These are phyloP conservation scores for Callaeas wilsoni DNA, from an alignment of 2,113 vertebrate genomes.

Conservation along the genomic window DNA sequence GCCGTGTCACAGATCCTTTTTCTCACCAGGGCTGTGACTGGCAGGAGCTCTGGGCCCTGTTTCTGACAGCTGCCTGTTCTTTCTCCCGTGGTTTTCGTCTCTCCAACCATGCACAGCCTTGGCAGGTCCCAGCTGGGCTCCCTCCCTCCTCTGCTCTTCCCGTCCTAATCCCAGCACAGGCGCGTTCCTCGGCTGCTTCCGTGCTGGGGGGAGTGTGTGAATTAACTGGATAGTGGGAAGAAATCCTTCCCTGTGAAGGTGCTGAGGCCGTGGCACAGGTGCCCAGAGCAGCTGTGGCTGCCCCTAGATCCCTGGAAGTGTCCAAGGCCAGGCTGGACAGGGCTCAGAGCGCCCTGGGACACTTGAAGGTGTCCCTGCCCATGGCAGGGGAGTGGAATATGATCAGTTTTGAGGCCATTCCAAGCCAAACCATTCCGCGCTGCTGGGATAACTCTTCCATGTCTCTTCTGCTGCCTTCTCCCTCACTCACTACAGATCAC, in stretches of 20 bases:
- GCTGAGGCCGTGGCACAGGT: background rate
- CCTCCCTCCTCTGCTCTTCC: background rate
- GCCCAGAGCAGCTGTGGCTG: background rate
- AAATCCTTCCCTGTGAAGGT: background rate
- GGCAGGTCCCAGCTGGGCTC: background rate
- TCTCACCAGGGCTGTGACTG: background rate
- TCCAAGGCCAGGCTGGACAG: accelerated
- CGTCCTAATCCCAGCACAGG: background rate
- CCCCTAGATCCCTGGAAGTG: background rate
- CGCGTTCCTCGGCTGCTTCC: background rate
- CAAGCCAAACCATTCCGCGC: background rate
- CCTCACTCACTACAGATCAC: background rate
- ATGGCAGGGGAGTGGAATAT: background rate
- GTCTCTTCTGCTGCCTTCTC: background rate
- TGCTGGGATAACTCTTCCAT: background rate
- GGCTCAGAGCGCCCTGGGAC: background rate
- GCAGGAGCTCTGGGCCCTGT: background rate
- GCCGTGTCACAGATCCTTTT: background rate
- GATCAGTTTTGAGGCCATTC: background rate
- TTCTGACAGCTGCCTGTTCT: background rate
- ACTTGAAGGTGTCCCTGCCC: background rate
- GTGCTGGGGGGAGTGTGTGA: background rate
- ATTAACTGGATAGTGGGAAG: background rate
- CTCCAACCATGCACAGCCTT: background rate
- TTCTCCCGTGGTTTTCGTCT: background rate